Evolutionary conservation across 2,888 invertebrate genomes (phyloP).

Genomic region (Rhorus exstirpatorius): DNA sequence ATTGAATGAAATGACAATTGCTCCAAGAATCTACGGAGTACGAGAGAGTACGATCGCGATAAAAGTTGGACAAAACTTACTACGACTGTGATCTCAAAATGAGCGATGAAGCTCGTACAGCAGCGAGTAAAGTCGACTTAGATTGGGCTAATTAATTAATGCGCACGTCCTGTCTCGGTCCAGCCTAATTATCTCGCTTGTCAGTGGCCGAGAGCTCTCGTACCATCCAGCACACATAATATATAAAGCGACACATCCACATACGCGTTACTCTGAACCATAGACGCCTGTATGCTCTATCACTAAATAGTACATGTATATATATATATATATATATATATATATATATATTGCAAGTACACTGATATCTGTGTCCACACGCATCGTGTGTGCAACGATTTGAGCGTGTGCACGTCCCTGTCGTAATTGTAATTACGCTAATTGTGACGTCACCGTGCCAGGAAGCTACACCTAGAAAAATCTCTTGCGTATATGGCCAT

Average conservation of each 20-base stretch:
- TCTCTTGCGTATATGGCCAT: conserved; percentile 72
- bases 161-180: conserved; percentile 85
- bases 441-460: conserved; percentile 84
- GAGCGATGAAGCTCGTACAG: conserved; percentile 72
- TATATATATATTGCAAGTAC: background rate
- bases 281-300: background rate
- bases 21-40: too few relatives aligned
- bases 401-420: conserved; percentile 68
- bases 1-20: too few relatives aligned
- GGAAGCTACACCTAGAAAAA: conserved; percentile 85
- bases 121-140: conserved; percentile 84
- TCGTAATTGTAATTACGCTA: conserved; percentile 85
- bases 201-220: conserved; percentile 74
- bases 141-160: conserved; percentile 86
- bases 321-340: background rate
- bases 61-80: too few relatives aligned
- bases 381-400: background rate
- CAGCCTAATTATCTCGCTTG: conserved; percentile 85
- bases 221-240: conserved; percentile 60
- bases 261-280: background rate
- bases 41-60: too few relatives aligned
- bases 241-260: conserved; percentile 40
- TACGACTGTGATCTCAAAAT: conserved; percentile 43
- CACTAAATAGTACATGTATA: conserved; percentile 3
- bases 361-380: background rate